A percentile compares a stretch with the other conserved stretches of the same genome.
Evolutionary conservation across 2,113 vertebrate species (phyloP).

Genomic region (Channa maculata): DNA sequence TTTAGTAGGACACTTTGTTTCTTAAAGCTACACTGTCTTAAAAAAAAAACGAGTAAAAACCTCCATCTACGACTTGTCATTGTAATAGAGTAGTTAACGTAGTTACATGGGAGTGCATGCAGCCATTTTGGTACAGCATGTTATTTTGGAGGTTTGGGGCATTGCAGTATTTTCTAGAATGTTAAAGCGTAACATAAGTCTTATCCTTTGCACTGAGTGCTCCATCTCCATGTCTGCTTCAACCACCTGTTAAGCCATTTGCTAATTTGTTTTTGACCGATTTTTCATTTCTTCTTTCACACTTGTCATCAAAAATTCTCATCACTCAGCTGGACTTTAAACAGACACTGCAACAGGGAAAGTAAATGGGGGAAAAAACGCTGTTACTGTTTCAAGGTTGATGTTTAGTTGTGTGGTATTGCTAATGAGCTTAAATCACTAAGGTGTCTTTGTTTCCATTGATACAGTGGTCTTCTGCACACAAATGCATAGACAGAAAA

Average conservation of each 20-base stretch:
- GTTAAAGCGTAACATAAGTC: not conserved
- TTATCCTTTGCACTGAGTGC: no score
- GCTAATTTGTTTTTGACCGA: not conserved
- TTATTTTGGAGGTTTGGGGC: not conserved
- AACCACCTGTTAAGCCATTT: conserved; percentile 22
- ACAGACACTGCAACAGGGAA: not conserved
- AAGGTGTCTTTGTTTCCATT: conserved; percentile 9
- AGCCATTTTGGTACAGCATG: not conserved
- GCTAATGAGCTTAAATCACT: conserved; percentile 4
- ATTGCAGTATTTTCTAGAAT: not conserved
- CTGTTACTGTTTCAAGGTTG: conserved; percentile 7
- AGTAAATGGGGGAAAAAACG: not conserved
- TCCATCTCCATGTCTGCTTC: not conserved
- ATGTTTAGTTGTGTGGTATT: not conserved
- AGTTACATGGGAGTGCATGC: not conserved
- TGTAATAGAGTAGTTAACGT: no score
- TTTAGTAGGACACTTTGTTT: not conserved
- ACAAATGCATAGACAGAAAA: not conserved
- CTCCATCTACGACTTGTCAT: not conserved
- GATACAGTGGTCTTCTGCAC: not conserved
- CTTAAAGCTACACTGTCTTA: not conserved
- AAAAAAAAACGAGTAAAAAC: not conserved
- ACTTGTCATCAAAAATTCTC: not conserved
- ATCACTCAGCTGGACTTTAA: not conserved
- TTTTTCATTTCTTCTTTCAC: not conserved